Base-by-base conservation (phyloP, 2,113 vertebrate species). In the Archocentrus centrarchus region DNA sequence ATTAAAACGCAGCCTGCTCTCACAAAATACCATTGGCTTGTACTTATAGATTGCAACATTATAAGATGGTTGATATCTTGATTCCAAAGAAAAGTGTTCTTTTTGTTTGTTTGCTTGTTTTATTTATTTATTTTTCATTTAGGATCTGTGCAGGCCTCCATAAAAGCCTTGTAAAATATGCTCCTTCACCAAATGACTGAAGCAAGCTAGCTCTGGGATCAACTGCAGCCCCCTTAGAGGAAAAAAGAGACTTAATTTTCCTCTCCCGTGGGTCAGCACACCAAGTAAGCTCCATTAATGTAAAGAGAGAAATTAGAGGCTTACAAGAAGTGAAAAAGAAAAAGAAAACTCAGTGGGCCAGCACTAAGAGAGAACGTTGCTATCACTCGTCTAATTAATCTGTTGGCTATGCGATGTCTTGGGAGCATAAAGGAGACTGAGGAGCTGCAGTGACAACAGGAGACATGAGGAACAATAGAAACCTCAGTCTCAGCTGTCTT, bases 321-420 rank as follows among this genome's bases (percentile, higher is more conserved):
- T 79, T 82, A 86, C 81, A 88, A 89, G 84, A 85, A 85, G 80
- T 83, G 70, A 89, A 93, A 89, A 92, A 85, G 83, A 89, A 90
- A 85, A 88, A 90, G 0, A 92, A 88, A 93, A 95, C 86, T 82
- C 92, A 93, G 84, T 84, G 94, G 90, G 86, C 92, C 90, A 86
- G 89, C 78, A 90, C 86, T 92, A 92, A 94, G 81, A 77, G 63
- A 87, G 79, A 92, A 76, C 90, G 75, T 90, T 81, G 86, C 88
- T 86, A 91, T 93, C 87, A 92, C 77, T 88, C 76, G 89, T 88
- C 91, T 92, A 94, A 94, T 94, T 95, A 93, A 93, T 91, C 88
- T 88, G 86, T 77, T 84, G 85, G 81, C 77, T 83, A 47, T 35
- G 60, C 77, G 75, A 93, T 82, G 89, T 91, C 90, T 81, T 80